Evolutionary conservation across 2,113 vertebrate genomes (phyloP), one percentile per base, ranked within the genome.

Genomic region (Vidua chalybeata): DNA sequence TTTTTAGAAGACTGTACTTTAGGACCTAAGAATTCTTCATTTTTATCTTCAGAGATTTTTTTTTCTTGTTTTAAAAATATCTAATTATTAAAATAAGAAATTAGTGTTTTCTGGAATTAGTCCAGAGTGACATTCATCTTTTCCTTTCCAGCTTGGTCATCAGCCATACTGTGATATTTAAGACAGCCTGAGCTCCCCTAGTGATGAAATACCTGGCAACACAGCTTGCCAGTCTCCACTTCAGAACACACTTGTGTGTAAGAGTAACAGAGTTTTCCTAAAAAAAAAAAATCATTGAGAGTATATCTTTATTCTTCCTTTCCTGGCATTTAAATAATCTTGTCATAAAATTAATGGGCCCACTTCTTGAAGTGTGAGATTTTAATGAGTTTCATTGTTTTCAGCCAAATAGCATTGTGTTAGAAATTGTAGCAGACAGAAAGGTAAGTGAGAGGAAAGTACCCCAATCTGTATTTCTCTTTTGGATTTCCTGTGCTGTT

Each of bases 71-170:
- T 92, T 24, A 71, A 74, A 84, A 87, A 49, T 78, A 89, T 7
- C 11, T 73, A 56, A 64, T 24, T 7, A 39, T 56, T 67, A 31
- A 92, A 94, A 62, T 46, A 56, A 61, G 37, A 49, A 86, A 61
- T 62, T n/a, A 37, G 11, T 52, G 18, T 73, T 93, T 74, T 63
- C 17, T 72, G 43, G 49, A 68, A 55, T 69, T 22, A 76, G 39
- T 52, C 2, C 3, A 27, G 14, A 20, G 3, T 2, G 8, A 48
- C 58, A 35, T 19, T 82, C 0, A 3, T 51, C 27, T 72, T 55
- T 82, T 75, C 8, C 15, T 51, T 88, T 92, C 55, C 43, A 77
- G 27, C 16, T 76, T 6, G 1, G 22, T 41, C 59, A 64, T 68
- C 24, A 58, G n/a, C 33, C 12, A 6, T 83, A 12, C n/a, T 56